phyloP scores from a whole-genome alignment of 2,888 invertebrate genomes.

The Ellobium chinense region DNA sequence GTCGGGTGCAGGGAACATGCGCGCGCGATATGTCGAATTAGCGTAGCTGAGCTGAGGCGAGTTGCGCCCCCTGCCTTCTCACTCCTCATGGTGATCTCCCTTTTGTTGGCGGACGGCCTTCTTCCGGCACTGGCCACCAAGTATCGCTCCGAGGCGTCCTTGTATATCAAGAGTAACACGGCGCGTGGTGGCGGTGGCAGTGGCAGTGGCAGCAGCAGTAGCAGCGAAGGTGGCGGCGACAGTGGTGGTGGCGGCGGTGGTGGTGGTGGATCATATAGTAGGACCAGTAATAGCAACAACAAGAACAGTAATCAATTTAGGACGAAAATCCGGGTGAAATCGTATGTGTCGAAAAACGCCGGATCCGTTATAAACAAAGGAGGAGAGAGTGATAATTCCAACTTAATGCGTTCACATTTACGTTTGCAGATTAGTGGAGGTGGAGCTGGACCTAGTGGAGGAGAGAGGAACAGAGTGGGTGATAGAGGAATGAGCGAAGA shows the following conservation, averaged over 20 bases:
- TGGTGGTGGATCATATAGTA: background rate
- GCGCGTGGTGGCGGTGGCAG: background rate
- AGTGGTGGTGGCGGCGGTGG: background rate
- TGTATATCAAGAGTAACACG: constrained; percentile 2
- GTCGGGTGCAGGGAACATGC: constrained; percentile 28
- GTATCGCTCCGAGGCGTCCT: constrained; percentile 11
- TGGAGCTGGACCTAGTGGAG: background rate
- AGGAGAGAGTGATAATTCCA: background rate
- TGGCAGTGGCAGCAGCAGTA: background rate
- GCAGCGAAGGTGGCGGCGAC: background rate
- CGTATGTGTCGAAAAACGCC: background rate
- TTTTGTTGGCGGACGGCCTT: constrained; percentile 35
- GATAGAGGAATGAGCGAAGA: constrained; percentile 1
- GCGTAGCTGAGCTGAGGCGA: constrained; percentile 43
- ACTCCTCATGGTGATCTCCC: constrained; percentile 41
- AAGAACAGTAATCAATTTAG: constrained; percentile 7
- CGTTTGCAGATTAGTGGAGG: background rate
- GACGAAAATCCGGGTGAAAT: background rate
- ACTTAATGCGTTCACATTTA: background rate
- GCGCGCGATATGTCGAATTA: constrained; percentile 39
- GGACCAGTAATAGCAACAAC: background rate
- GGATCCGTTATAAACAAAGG: constrained; percentile 1
- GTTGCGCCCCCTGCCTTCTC: constrained; percentile 32
- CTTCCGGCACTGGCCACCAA: constrained; percentile 36
- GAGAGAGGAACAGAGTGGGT: background rate